Percentiles rank a stretch among this genome's conserved stretches.
These are phyloP conservation scores for Enteromius thamalakanensis DNA, from an alignment of 2,797 vertebrate species.

Conservation along the genomic window DNA sequence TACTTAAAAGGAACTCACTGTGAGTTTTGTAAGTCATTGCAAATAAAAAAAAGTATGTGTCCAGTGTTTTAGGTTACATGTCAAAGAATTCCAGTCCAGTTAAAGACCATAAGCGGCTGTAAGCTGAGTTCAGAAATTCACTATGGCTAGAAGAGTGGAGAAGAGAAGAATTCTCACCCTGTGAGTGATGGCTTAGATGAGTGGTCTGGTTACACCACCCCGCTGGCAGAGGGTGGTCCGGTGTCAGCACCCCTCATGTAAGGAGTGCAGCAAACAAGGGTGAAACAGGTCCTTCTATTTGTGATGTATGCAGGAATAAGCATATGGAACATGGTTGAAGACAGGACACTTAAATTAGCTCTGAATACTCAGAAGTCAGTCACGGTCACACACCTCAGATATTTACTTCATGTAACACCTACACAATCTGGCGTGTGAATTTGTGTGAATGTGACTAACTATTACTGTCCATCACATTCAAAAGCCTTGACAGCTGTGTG, in stretches of 20 bases:
- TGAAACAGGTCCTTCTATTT: not conserved
- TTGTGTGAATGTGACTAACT: constrained; percentile 2
- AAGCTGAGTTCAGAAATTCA: constrained; percentile 30
- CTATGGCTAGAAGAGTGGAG: not conserved
- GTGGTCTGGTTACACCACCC: constrained; percentile 36
- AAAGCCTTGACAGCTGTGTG: constrained; percentile 1
- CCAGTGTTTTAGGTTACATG: constrained; percentile 49
- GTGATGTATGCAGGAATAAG: constrained; percentile 28
- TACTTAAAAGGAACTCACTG: constrained; percentile 6
- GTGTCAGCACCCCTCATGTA: constrained; percentile 45
- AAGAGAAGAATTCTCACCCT: constrained; percentile 41
- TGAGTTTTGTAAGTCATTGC: constrained; percentile 26
- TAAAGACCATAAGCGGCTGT: constrained; percentile 15
- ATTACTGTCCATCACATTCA: not conserved
- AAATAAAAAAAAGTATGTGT: constrained; percentile 1
- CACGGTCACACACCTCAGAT: not conserved
- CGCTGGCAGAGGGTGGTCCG: constrained; percentile 24
- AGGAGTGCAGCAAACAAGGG: not conserved
- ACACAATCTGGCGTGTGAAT: not conserved
- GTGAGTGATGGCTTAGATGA: constrained; percentile 42
- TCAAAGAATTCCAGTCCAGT: not conserved
- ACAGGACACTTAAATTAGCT: constrained; percentile 48
- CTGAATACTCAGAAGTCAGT: not conserved
- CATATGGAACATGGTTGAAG: constrained; percentile 26
- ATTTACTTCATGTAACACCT: not conserved